A percentile compares a stretch with the other conserved stretches of the same genome.
phyloP scores from a whole-genome alignment of 1,140 invertebrate species.

The Drosophila pallidifrons region DNA sequence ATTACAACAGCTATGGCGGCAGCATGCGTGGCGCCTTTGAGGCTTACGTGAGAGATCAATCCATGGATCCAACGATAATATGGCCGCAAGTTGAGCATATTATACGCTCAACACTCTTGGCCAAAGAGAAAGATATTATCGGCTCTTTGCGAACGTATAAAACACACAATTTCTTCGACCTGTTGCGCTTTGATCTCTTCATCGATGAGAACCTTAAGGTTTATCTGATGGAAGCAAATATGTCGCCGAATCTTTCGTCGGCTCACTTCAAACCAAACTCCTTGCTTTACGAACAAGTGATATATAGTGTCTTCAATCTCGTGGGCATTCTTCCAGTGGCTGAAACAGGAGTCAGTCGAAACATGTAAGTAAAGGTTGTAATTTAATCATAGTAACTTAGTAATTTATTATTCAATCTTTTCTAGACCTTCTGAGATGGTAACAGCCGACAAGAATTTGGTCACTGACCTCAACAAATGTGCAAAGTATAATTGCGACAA shows the following conservation, averaged over 20 bases:
- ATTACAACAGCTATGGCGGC: constrained; percentile 91
- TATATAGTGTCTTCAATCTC: constrained; percentile 94
- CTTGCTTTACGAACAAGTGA: constrained; percentile 95
- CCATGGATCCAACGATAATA: constrained; percentile 90
- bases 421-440: constrained; percentile 87
- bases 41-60: constrained; percentile 89
- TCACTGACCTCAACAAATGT: constrained; percentile 91
- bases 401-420: not conserved
- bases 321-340: constrained; percentile 88
- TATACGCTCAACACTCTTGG: constrained; percentile 90
- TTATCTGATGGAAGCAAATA: constrained; percentile 97
- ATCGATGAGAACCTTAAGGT: constrained; percentile 95
- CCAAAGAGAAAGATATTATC: constrained; percentile 90
- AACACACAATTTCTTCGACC: constrained; percentile 95
- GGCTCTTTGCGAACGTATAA: constrained; percentile 86
- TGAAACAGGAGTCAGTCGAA: constrained; percentile 31
- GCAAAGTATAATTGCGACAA: constrained; percentile 86
- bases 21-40: constrained; percentile 96
- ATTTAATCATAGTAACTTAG: not conserved
- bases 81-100: constrained; percentile 94
- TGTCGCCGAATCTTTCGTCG: constrained; percentile 98
- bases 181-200: constrained; percentile 97
- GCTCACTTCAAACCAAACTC: constrained; percentile 95
- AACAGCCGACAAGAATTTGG: constrained; percentile 92
- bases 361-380: constrained; percentile 35